Evolutionary conservation across 2,797 vertebrate genomes (phyloP), one percentile per base, ranked within the genome.

Genomic region (Lateolabrax maculatus): DNA sequence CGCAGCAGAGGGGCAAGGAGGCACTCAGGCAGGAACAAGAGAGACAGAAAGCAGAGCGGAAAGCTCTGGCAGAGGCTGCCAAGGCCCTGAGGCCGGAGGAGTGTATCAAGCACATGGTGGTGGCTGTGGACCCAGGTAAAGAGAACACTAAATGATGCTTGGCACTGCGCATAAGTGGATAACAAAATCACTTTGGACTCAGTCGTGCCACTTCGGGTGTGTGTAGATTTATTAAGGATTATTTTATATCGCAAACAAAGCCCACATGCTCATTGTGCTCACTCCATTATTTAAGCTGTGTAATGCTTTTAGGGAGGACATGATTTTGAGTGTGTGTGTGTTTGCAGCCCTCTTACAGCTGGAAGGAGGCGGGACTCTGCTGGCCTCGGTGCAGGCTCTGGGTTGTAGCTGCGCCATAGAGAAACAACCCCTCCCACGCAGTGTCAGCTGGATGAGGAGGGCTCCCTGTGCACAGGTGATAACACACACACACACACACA

Each of bases 101-200:
- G 55, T 97, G 97, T 83, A 90, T 97, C 60, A 97, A 97, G 66
- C 94, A 97, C 85, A 90, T 98, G 34, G 96, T 96, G 77, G 94
- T 95, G 76, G 86, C 84, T 43, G 93, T 98, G 37, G 97, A 99
- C 85, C 93, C 97, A 95, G 97, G 98, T 97, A 87, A 84, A 29
- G 71, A 72, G 1, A 56, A 73, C 11, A 27, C 19, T 27, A 51
- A 70, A 29, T 25, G 19, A 51, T 9, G 23, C 34, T 18, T 55
- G 43, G 41, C 52, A 58, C 2, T 51, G 13, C 39, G 27, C 34
- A 43, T 34, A 68, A 75, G 43, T 62, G 52, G 48, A 41, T 66
- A 60, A 19, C 11, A 53, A 25, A 57, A 44, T 57, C 11, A n/a
- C 18, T 31, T 23, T 23, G 1, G 36, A 55, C 15, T 19, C 18